phyloP scores from a whole-genome alignment of 2,113 vertebrate species.

The Saccopteryx leptura region DNA sequence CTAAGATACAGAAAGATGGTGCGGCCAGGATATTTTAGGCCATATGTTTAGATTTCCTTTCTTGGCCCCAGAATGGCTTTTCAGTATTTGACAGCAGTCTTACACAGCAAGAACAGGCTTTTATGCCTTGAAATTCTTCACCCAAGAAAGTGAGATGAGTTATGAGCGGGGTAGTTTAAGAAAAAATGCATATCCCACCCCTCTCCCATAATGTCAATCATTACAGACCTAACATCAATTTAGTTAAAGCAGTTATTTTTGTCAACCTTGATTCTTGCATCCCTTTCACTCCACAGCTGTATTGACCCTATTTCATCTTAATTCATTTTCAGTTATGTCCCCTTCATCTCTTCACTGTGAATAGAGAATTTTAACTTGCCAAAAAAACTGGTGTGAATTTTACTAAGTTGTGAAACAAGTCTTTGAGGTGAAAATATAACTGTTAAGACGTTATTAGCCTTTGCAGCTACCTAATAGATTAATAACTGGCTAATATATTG shows the following conservation, averaged over 20 bases:
- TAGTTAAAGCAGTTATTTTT: not conserved
- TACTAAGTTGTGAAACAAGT: conserved; percentile 32
- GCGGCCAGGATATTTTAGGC: not conserved
- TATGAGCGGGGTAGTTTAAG: not conserved
- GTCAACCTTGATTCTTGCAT: not conserved
- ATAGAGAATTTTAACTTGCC: conserved; percentile 46
- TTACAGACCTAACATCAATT: not conserved
- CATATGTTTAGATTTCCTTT: not conserved
- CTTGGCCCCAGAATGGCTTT: not conserved
- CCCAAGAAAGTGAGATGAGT: not conserved
- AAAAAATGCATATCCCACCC: not conserved
- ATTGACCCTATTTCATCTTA: conserved; percentile 10
- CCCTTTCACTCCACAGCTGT: not conserved
- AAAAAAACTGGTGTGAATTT: conserved; percentile 4
- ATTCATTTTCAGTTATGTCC: conserved; percentile 2
- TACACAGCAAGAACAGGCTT: not conserved
- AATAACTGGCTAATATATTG: not conserved
- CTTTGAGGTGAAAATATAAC: conserved; percentile 35
- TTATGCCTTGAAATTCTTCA: not conserved
- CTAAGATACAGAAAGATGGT: not conserved
- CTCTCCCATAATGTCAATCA: not conserved
- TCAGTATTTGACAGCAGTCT: not conserved
- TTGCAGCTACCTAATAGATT: not conserved
- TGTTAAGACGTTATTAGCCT: not conserved
- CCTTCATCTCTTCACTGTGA: not conserved